Evolutionary conservation across 2,797 vertebrate genomes (phyloP), one percentile per base, ranked within the genome.

Genomic region (Scyliorhinus canicula): DNA sequence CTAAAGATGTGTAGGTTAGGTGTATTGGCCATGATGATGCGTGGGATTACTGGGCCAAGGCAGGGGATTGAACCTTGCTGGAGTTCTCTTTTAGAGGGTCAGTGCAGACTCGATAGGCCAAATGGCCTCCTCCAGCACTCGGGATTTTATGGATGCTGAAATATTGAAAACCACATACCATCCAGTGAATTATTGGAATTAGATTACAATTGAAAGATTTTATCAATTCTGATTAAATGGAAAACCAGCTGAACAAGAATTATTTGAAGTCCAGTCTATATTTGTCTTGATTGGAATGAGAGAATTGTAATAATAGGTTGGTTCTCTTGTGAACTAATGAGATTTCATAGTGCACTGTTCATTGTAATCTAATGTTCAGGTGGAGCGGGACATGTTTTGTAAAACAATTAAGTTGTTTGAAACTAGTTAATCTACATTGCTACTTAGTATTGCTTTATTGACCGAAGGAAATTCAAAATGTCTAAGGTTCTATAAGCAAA

Each of bases 91-190:
- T n/a, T n/a, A n/a, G n/a, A n/a, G n/a, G n/a, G n/a, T n/a, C n/a
- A n/a, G n/a, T n/a, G n/a, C n/a, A n/a, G n/a, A n/a, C n/a, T n/a
- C n/a, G n/a, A n/a, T n/a, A n/a, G n/a, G n/a, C n/a, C n/a, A n/a
- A n/a, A n/a, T n/a, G n/a, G n/a, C n/a, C n/a, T n/a, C n/a, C n/a
- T n/a, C n/a, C n/a, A n/a, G n/a, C n/a, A n/a, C n/a, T n/a, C n/a
- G n/a, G n/a, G n/a, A n/a, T n/a, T n/a, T n/a, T n/a, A n/a, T n/a
- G n/a, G n/a, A 44, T 93, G 8, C 63, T 69, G 44, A 93, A 93
- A 69, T 93, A 40, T 69, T 90, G 86, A 90, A 35, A 90, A 90
- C 86, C 86, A 90, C 86, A 57, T 57, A 90, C 31, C 35, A 57
- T 57, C 55, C 47, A 0, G 52, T 55, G 52, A 90, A 60, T 90